Percentiles rank a stretch among this genome's conserved stretches.
phyloP scores from a whole-genome alignment of 1,140 invertebrate species.

The Goniozus legneri region DNA sequence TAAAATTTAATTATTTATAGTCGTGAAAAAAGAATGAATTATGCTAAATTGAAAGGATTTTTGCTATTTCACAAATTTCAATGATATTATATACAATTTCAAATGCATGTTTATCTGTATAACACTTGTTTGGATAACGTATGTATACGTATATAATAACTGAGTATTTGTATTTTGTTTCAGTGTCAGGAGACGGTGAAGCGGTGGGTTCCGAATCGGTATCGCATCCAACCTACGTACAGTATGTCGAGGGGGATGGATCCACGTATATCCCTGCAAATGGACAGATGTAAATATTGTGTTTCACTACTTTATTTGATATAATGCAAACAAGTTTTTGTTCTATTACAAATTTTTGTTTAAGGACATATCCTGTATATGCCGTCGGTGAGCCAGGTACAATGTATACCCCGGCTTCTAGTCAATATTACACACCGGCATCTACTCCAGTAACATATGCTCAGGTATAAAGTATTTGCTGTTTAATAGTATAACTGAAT shows the following conservation, averaged over 20 bases:
- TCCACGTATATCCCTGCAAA: constrained; percentile 67
- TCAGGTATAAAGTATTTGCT: constrained; percentile 47
- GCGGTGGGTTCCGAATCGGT: constrained; percentile 57
- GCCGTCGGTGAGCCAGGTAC: constrained; percentile 72
- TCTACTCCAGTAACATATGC: constrained; percentile 58
- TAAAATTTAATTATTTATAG: too few relatives aligned
- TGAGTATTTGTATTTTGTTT: constrained; percentile 31
- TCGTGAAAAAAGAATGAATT: too few relatives aligned
- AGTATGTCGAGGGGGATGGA: constrained; percentile 70
- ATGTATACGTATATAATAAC: too few relatives aligned
- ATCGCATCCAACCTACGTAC: constrained; percentile 64
- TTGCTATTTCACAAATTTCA: too few relatives aligned
- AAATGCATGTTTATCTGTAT: too few relatives aligned
- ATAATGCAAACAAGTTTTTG: neutral
- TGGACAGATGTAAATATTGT: constrained; percentile 59
- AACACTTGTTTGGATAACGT: too few relatives aligned
- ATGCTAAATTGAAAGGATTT: too few relatives aligned
- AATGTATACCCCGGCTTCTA: constrained; percentile 67
- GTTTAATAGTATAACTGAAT: too few relatives aligned
- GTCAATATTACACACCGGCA: constrained; percentile 61
- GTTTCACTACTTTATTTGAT: neutral
- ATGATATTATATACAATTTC: too few relatives aligned
- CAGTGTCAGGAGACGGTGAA: constrained; percentile 55
- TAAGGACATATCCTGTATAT: constrained; percentile 80
- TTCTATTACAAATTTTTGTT: constrained; percentile 19